phyloP scores from a whole-genome alignment of 2,797 vertebrate genomes.

The Bryconaethiops microstoma region DNA sequence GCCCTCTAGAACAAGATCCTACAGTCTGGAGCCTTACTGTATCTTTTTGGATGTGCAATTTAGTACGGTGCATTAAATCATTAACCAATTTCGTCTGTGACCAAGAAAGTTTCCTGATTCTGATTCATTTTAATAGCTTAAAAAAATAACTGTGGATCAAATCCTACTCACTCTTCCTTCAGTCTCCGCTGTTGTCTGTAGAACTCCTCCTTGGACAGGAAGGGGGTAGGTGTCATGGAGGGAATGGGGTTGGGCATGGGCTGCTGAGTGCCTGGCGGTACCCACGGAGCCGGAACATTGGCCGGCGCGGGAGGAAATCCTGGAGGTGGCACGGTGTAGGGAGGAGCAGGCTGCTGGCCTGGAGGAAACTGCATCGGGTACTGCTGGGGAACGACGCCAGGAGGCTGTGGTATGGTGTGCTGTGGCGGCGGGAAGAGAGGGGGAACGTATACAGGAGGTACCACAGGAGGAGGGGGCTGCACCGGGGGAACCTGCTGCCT shows the following conservation, averaged over 20 bases:
- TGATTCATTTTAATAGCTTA: too few species aligned
- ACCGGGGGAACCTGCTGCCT: constrained; percentile 81
- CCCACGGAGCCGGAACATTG: constrained; percentile 87
- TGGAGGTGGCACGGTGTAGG: constrained; percentile 85
- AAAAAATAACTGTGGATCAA: neutral
- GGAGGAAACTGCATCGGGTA: constrained; percentile 83
- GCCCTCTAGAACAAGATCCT: neutral
- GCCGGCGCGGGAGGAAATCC: constrained; percentile 86
- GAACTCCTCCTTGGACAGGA: constrained; percentile 92
- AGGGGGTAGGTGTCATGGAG: constrained; percentile 78
- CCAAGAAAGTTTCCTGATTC: too few species aligned
- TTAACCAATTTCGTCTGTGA: too few species aligned
- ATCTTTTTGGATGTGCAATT: too few species aligned
- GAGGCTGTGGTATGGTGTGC: constrained; percentile 82
- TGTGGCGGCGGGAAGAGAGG: constrained; percentile 82
- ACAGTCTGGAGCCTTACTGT: too few species aligned
- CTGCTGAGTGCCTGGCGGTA: constrained; percentile 83
- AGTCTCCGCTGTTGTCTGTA: constrained; percentile 86
- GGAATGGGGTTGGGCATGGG: constrained; percentile 82
- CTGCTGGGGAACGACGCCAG: constrained; percentile 83
- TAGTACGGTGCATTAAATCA: too few species aligned
- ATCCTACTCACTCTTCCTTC: constrained; percentile 88
- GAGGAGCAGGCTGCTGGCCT: constrained; percentile 83
- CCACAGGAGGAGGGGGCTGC: constrained; percentile 69
- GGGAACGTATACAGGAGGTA: constrained; percentile 80